Conservation (phyloP, 2,113 vertebrate species). For the Misgurnus anguillicaudatus region DNA sequence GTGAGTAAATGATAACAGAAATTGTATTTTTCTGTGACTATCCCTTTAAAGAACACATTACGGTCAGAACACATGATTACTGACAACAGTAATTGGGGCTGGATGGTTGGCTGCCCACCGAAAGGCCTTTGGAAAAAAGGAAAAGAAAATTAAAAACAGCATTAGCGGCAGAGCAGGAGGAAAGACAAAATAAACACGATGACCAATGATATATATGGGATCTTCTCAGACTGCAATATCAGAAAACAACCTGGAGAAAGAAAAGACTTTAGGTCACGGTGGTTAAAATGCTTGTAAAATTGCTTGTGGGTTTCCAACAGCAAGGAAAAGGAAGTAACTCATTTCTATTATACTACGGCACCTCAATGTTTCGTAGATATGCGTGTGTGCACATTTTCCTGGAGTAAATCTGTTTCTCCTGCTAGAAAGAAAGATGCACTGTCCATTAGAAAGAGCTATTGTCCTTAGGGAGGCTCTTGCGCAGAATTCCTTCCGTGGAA, state of each 20-base stretch:
- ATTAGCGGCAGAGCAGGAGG: conserved; percentile 18
- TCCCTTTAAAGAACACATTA: conserved; percentile 8
- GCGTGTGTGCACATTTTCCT: conserved; percentile 25
- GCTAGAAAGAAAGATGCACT: conserved; percentile 36
- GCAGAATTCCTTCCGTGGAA: conserved; percentile 52
- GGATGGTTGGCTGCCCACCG: conserved; percentile 4
- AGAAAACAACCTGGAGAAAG: conserved; percentile 32
- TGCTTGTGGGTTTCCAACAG: conserved; percentile 17
- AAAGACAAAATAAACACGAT: conserved; percentile 5
- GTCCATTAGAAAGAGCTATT: conserved; percentile 50
- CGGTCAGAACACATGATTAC: not conserved
- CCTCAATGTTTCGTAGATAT: conserved; percentile 7
- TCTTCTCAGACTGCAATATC: conserved; percentile 22
- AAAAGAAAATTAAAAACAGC: conserved; percentile 25
- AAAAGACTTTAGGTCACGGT: conserved; percentile 18
- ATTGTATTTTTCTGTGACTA: not conserved
- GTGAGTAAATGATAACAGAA: not conserved
- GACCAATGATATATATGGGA: not conserved
- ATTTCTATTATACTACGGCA: conserved; percentile 18
- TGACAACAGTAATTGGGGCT: conserved; percentile 18
- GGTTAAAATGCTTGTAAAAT: conserved; percentile 29
- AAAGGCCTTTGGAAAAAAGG: conserved; percentile 22
- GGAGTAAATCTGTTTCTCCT: conserved; percentile 35
- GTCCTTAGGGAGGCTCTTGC: conserved; percentile 40
- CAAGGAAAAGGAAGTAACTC: conserved; percentile 14